These are phyloP conservation scores for Agelaius tricolor DNA, from an alignment of 2,113 vertebrate species.

Conservation along the genomic window DNA sequence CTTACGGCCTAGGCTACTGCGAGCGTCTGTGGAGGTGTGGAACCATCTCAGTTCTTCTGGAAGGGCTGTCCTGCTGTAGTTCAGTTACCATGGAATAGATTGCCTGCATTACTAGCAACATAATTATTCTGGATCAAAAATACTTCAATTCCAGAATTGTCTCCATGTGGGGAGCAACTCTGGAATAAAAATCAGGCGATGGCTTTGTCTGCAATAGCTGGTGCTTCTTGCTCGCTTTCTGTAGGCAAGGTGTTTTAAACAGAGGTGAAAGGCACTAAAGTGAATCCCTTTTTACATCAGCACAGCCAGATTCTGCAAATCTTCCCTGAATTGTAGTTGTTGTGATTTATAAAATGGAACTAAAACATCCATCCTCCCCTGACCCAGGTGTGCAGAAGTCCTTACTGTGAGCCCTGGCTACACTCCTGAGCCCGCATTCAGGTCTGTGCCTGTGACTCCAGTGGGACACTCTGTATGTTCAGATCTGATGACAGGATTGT, in stretches of 20 bases:
- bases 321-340: background rate
- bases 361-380: background rate
- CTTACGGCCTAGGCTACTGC: background rate
- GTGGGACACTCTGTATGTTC: background rate
- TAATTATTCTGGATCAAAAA: background rate
- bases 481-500: background rate
- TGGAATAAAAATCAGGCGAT: background rate
- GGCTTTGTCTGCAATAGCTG: background rate
- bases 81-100: conserved; percentile 3
- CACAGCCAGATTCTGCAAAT: background rate
- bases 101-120: background rate
- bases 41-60: background rate
- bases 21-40: background rate
- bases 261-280: background rate
- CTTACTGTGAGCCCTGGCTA: background rate
- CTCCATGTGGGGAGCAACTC: background rate
- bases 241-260: background rate
- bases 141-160: background rate
- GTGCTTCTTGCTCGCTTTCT: background rate
- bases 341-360: background rate
- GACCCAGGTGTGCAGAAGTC: background rate
- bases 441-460: background rate
- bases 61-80: background rate
- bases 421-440: background rate
- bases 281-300: background rate